A percentile compares a stretch with the other conserved stretches of the same genome.
Evolutionary conservation across 2,888 invertebrate species (phyloP).

Genomic region (Papilio elwesi): DNA sequence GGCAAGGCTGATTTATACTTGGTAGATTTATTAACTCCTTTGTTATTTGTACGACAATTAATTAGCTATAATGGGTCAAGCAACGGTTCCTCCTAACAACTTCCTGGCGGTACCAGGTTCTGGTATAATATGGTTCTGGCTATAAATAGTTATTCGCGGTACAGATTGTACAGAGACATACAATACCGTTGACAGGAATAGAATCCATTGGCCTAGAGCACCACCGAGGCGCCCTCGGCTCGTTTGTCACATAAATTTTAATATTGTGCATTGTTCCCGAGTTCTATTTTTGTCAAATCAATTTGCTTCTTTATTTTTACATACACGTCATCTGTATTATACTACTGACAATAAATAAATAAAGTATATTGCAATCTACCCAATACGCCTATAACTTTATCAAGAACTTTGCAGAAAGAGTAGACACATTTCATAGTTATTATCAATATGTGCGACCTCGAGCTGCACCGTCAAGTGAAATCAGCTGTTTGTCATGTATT

Average conservation of each 20-base stretch:
- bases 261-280: not conserved
- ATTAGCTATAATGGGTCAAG: conserved; percentile 65
- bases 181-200: conserved; percentile 52
- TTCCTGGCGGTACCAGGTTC: conserved; percentile 64
- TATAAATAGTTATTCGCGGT: conserved; percentile 60
- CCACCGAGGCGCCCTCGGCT: conserved; percentile 52
- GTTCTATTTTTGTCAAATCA: not conserved
- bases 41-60: conserved; percentile 61
- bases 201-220: conserved; percentile 46
- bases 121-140: conserved; percentile 56
- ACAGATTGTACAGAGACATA: conserved; percentile 43
- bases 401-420: not conserved
- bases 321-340: not conserved
- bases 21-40: conserved; percentile 39
- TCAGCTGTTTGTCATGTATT: too few species aligned
- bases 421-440: not conserved
- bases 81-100: conserved; percentile 61
- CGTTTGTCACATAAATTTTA: conserved; percentile 44
- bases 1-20: conserved; percentile 47
- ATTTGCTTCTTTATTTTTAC: not conserved
- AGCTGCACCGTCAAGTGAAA: not conserved
- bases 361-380: not conserved
- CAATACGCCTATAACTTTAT: not conserved
- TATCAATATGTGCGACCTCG: not conserved
- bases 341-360: too few species aligned